These are phyloP conservation scores for Tragulus kanchil DNA, from an alignment of 2,113 vertebrate genomes.

Conservation along the genomic window DNA sequence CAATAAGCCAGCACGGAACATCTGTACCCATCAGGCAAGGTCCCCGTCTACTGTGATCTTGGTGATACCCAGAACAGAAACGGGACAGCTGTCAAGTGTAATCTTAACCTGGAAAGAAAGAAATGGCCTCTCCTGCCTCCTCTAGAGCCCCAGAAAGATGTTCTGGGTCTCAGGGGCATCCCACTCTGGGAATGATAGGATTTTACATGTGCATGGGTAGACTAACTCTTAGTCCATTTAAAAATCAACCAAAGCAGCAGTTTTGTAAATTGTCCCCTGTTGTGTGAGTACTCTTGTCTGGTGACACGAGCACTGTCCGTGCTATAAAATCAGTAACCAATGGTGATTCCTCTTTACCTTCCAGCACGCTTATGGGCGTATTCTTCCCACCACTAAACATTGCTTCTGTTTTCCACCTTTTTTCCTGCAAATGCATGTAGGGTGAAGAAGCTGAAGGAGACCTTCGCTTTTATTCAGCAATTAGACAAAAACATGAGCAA, in stretches of 20 bases:
- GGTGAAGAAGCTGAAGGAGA: conserved; percentile 98
- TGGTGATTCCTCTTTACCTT: not conserved
- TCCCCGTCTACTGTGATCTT: not conserved
- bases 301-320: not conserved
- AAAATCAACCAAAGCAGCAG: not conserved
- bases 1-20: not conserved
- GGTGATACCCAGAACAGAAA: not conserved
- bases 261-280: not conserved
- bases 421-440: conserved; percentile 85
- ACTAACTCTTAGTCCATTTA: not conserved
- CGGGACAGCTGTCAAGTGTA: not conserved
- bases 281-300: not conserved
- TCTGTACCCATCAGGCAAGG: not conserved
- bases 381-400: not conserved
- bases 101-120: not conserved
- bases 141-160: not conserved
- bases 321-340: not conserved
- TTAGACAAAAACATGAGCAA: conserved; percentile 98
- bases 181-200: not conserved
- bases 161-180: not conserved
- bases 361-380: not conserved
- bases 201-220: not conserved
- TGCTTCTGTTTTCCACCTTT: conserved; percentile 37
- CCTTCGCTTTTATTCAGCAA: conserved; percentile 94
- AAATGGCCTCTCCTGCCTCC: not conserved